These are phyloP conservation scores for Lepidocyrtinus sp. DNA, from an alignment of 2,888 invertebrate genomes.

Conservation along the genomic window DNA sequence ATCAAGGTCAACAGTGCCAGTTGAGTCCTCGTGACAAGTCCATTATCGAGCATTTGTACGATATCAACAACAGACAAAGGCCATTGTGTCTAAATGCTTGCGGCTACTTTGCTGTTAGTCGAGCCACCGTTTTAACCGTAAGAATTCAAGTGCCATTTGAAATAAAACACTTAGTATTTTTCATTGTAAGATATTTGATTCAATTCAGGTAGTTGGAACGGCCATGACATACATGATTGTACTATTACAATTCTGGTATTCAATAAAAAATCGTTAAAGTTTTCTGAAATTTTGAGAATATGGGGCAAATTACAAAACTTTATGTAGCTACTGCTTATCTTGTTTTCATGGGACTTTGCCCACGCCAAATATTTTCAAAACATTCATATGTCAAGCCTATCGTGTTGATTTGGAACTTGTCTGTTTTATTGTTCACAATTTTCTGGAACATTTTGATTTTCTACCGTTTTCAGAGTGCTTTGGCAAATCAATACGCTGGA, in stretches of 20 bases:
- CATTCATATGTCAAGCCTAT: neutral
- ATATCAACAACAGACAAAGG: constrained; percentile 20
- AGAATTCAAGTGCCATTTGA: neutral
- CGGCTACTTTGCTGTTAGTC: constrained; percentile 20
- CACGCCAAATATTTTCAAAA: neutral
- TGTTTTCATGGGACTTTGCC: neutral
- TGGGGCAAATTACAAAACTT: no score
- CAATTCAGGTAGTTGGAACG: neutral
- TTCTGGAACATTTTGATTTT: neutral
- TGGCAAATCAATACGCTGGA: neutral
- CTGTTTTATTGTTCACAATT: neutral
- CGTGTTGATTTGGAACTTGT: neutral
- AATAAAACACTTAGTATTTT: neutral
- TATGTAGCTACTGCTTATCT: neutral
- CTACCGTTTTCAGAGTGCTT: neutral
- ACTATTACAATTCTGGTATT: neutral
- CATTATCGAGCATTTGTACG: constrained; percentile 12
- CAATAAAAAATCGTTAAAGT: no score
- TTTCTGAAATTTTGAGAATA: no score
- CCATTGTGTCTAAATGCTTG: constrained; percentile 8
- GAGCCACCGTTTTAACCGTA: constrained; percentile 25
- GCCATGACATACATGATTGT: neutral
- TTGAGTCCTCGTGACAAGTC: neutral
- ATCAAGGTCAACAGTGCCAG: neutral
- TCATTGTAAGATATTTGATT: neutral